Conservation (phyloP, 30 jellyfish, hydroid and myxozoan species). For the Pelagia noctiluca region DNA sequence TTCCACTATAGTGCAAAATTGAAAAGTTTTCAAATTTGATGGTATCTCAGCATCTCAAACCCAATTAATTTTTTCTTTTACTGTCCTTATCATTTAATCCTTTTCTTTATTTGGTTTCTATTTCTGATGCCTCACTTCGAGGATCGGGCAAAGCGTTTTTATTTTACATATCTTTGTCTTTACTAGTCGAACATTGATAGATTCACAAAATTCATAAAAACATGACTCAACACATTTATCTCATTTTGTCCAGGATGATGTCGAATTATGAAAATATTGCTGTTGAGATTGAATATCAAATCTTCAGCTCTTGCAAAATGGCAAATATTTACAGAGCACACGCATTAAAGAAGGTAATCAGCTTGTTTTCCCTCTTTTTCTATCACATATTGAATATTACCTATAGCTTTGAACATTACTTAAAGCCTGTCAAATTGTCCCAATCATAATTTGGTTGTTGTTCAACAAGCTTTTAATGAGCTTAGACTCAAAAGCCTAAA, state of each 20-base stretch:
- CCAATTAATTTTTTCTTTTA: too few relatives aligned
- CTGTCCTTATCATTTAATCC: background rate
- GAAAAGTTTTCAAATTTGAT: too few relatives aligned
- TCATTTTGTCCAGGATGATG: slow-evolving; percentile 3
- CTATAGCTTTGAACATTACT: background rate
- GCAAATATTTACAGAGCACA: slow-evolving; percentile 55
- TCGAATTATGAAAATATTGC: slow-evolving; percentile 40
- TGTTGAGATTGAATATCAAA: slow-evolving; percentile 52
- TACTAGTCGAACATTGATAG: background rate
- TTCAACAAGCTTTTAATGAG: background rate
- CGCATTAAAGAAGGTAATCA: slow-evolving; percentile 34
- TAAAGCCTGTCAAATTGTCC: background rate
- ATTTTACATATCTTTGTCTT: too few relatives aligned
- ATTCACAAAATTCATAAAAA: too few relatives aligned
- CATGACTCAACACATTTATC: background rate
- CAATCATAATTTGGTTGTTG: background rate
- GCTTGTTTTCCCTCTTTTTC: background rate
- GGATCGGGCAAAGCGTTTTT: background rate
- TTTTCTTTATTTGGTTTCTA: background rate
- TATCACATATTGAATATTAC: too few relatives aligned
- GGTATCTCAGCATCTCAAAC: too few relatives aligned
- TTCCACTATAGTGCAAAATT: too few relatives aligned
- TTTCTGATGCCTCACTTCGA: background rate
- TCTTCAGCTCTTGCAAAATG: slow-evolving; percentile 45
- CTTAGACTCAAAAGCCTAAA: background rate